A percentile compares a stretch with the other conserved stretches of the same genome.
Evolutionary conservation across 2,113 vertebrate genomes (phyloP).

Genomic region (Petaurus breviceps): DNA sequence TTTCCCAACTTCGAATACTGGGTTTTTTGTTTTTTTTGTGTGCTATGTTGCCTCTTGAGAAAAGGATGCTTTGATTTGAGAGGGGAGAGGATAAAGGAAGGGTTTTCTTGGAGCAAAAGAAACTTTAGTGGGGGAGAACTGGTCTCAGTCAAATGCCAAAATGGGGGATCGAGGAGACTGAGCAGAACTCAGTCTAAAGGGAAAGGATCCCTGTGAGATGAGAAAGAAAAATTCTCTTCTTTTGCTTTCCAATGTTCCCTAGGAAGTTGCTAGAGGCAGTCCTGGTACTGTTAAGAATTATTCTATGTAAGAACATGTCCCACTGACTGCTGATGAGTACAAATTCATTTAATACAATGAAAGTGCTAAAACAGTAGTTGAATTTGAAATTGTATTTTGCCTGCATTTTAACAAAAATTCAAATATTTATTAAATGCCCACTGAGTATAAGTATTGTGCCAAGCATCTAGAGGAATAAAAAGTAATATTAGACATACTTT

Average conservation of each 20-base stretch:
- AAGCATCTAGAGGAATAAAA: not conserved
- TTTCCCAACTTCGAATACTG: not conserved
- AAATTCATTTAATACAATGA: not conserved
- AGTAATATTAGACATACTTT: not conserved
- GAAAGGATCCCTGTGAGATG: not conserved
- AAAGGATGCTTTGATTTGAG: slow-evolving; percentile 21
- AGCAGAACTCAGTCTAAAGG: not conserved
- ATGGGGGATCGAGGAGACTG: not conserved
- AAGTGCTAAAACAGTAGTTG: slow-evolving; percentile 13
- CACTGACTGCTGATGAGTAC: not conserved
- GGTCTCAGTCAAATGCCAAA: slow-evolving; percentile 14
- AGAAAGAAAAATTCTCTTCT: not conserved
- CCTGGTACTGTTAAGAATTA: not conserved
- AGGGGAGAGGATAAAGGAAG: not conserved
- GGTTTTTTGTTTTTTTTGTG: not conserved
- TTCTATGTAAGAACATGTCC: not conserved
- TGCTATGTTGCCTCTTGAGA: not conserved
- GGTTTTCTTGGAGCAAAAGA: not conserved
- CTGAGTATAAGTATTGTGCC: not conserved
- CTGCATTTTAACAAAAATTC: not conserved
- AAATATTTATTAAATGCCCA: not conserved
- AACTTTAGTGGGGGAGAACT: slow-evolving; percentile 2
- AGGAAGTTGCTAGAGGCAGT: not conserved
- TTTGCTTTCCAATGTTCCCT: not conserved
- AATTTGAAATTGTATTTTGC: not conserved